Evolutionary conservation across 2,888 invertebrate genomes (phyloP).

Genomic region (Athrips mouffetella): DNA sequence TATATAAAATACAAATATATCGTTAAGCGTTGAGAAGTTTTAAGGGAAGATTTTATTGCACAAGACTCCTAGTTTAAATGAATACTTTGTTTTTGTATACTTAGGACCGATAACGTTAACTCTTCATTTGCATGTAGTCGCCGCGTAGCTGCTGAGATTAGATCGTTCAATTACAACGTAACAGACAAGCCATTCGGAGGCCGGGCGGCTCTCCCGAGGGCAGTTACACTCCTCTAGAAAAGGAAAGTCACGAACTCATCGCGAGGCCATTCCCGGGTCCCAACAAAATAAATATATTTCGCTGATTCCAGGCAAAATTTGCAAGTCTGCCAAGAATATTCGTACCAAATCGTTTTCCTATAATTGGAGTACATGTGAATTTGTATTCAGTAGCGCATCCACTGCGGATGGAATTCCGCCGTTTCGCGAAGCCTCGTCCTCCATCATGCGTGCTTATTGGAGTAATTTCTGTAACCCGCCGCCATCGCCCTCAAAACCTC

Average conservation of each 20-base stretch:
- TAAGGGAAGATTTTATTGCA: too few relatives aligned
- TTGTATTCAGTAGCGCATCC: constrained; percentile 77
- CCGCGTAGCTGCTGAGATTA: constrained; percentile 12
- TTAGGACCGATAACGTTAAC: too few relatives aligned
- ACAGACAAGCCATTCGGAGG: constrained; percentile 31
- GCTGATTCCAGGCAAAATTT: constrained; percentile 75
- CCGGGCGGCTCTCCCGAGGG: constrained; percentile 35
- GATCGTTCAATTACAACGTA: constrained; percentile 26
- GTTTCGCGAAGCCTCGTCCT: constrained; percentile 67
- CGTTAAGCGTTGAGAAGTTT: too few relatives aligned
- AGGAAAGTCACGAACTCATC: constrained; percentile 62
- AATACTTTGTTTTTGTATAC: too few relatives aligned
- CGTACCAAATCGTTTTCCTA: constrained; percentile 78
- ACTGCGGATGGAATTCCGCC: constrained; percentile 71
- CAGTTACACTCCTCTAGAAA: constrained; percentile 47
- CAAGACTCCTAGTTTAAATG: too few relatives aligned
- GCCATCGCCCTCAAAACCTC: constrained; percentile 38
- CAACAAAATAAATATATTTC: constrained; percentile 76
- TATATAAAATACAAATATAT: too few relatives aligned
- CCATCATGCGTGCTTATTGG: constrained; percentile 75
- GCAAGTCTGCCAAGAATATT: constrained; percentile 79
- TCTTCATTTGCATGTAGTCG: constrained; percentile 6
- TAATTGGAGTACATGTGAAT: constrained; percentile 79
- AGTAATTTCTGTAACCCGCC: constrained; percentile 66
- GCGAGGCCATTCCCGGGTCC: constrained; percentile 56